These are phyloP conservation scores for Scopus umbretta DNA, from an alignment of 2,113 vertebrate species.

Conservation along the genomic window DNA sequence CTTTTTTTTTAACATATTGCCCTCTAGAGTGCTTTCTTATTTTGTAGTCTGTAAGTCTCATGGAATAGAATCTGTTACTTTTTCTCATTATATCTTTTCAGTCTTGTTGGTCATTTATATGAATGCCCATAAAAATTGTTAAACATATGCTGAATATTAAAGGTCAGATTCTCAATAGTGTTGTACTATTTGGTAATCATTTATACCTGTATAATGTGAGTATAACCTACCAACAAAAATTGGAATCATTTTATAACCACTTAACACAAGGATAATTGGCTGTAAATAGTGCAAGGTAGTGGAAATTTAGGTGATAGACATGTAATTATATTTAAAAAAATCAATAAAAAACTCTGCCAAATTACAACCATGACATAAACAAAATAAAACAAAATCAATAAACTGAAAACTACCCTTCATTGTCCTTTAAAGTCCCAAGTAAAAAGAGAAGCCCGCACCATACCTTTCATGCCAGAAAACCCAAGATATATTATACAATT, in stretches of 20 bases:
- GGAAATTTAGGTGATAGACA: neutral
- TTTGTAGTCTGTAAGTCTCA: neutral
- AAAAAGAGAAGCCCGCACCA: neutral
- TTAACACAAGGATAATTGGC: neutral
- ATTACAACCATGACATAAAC: neutral
- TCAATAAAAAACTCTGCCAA: neutral
- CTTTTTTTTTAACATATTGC: neutral
- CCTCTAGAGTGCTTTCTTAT: neutral
- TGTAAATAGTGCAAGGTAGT: neutral
- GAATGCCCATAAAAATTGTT: neutral
- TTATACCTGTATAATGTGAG: neutral
- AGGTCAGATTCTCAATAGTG: neutral
- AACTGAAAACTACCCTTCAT: neutral
- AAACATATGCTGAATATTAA: neutral
- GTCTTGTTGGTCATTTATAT: neutral
- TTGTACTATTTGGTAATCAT: neutral
- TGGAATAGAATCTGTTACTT: neutral
- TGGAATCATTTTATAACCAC: neutral
- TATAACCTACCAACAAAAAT: neutral
- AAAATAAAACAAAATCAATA: slow-evolving; percentile 26
- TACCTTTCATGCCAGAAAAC: neutral
- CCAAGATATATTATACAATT: neutral
- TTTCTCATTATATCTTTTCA: neutral
- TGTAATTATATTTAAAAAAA: neutral
- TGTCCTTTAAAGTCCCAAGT: neutral